These are phyloP conservation scores for Rhineura floridana DNA, from an alignment of 2,113 vertebrate species.

Conservation along the genomic window DNA sequence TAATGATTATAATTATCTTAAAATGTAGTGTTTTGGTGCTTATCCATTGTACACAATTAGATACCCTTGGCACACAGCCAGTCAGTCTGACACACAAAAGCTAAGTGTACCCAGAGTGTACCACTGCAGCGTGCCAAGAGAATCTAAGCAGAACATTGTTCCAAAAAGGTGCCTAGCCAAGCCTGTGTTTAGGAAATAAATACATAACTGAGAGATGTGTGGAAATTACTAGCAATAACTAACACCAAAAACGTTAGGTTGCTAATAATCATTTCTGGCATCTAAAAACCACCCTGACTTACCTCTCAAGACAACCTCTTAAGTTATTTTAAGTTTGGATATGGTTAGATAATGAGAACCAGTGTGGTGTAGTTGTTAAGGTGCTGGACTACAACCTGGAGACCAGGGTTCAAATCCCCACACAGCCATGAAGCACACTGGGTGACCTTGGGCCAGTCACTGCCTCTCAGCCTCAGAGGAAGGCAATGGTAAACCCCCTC, in stretches of 20 bases:
- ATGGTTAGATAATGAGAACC: too few relatives aligned
- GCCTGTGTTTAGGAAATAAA: not conserved
- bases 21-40: conserved; percentile 20
- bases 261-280: not conserved
- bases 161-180: not conserved
- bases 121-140: not conserved
- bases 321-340: not conserved
- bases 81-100: conserved; percentile 5
- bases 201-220: not conserved
- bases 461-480: too few relatives aligned
- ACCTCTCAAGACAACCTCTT: not conserved
- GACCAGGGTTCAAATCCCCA: too few relatives aligned
- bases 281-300: not conserved
- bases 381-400: too few relatives aligned
- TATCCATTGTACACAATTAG: not conserved
- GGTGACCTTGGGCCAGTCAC: too few relatives aligned
- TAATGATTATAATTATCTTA: conserved; percentile 43
- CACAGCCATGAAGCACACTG: too few relatives aligned
- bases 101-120: not conserved
- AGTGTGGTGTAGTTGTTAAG: too few relatives aligned
- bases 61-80: conserved; percentile 7
- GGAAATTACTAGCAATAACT: not conserved
- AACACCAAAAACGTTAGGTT: not conserved
- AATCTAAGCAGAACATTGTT: not conserved
- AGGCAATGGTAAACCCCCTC: too few relatives aligned